Conservation (phyloP, 2,113 vertebrate genomes). For the Hydropotes inermis region DNA sequence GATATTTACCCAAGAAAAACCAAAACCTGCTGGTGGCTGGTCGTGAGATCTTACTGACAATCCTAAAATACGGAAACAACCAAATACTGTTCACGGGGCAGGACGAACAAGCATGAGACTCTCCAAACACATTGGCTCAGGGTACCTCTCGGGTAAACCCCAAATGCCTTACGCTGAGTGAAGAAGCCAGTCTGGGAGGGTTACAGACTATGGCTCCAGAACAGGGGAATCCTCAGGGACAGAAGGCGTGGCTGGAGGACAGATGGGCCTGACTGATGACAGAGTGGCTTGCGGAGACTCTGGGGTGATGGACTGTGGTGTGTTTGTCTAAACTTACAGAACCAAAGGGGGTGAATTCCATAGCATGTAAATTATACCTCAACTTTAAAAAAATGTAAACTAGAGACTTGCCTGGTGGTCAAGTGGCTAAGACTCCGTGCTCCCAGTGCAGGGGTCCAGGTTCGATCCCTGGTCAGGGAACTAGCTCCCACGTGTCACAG, state of each 20-base stretch:
- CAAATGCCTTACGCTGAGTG: accelerated
- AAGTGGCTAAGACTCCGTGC: background rate
- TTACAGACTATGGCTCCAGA: background rate
- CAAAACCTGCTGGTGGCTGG: accelerated
- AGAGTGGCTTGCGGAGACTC: accelerated
- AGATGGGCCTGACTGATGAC: background rate
- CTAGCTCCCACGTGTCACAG: accelerated
- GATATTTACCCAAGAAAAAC: background rate
- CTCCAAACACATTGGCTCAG: background rate
- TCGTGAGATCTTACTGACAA: background rate
- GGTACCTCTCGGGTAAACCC: background rate
- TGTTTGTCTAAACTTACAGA: background rate
- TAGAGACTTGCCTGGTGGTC: background rate
- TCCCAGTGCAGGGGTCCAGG: background rate
- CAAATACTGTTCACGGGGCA: background rate
- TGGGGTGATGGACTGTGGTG: accelerated
- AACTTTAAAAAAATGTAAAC: background rate
- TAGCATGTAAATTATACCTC: accelerated
- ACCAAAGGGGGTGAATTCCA: background rate
- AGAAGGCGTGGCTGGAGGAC: too few species aligned
- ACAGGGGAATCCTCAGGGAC: too few species aligned
- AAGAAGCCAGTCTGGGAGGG: background rate
- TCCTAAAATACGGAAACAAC: background rate
- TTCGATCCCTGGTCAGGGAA: accelerated
- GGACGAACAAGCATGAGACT: background rate